Conservation (phyloP, 2,888 invertebrate species). For the Protodeltote pygarga region DNA sequence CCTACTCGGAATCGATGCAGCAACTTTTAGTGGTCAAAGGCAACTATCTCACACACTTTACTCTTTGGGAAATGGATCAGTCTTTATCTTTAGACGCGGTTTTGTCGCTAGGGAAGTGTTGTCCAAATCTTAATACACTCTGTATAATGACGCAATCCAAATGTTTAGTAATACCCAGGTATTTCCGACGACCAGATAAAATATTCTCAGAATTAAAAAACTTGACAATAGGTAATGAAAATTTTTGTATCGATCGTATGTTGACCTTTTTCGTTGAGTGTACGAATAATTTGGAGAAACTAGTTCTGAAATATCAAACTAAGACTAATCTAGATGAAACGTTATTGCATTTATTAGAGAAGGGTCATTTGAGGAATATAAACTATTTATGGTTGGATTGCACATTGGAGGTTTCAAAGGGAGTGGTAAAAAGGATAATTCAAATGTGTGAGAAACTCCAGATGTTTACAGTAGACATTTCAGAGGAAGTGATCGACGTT, state of each 20-base stretch:
- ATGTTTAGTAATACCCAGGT: constrained; percentile 69
- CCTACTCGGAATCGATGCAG: constrained; percentile 74
- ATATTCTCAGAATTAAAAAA: constrained; percentile 72
- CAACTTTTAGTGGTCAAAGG: constrained; percentile 75
- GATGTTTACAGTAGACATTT: constrained; percentile 74
- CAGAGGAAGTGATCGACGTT: constrained; percentile 69
- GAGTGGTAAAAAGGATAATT: constrained; percentile 72
- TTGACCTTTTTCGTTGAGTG: constrained; percentile 75
- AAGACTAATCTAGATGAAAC: constrained; percentile 74
- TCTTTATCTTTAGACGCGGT: constrained; percentile 74
- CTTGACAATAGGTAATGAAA: constrained; percentile 78
- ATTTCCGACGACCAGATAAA: constrained; percentile 63
- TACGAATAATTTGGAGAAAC: constrained; percentile 70
- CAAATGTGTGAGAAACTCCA: constrained; percentile 71
- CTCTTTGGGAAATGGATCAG: constrained; percentile 80
- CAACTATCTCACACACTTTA: constrained; percentile 76
- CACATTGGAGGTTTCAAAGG: constrained; percentile 76
- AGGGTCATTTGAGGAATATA: constrained; percentile 71
- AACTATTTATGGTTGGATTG: constrained; percentile 79
- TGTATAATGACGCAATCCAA: constrained; percentile 79
- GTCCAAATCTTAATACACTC: constrained; percentile 76
- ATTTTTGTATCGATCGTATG: constrained; percentile 73
- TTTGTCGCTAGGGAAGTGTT: constrained; percentile 71
- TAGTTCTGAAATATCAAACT: constrained; percentile 78
- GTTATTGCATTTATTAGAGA: constrained; percentile 67